phyloP scores from a whole-genome alignment of 2,113 vertebrate species.

The Caloenas nicobarica region DNA sequence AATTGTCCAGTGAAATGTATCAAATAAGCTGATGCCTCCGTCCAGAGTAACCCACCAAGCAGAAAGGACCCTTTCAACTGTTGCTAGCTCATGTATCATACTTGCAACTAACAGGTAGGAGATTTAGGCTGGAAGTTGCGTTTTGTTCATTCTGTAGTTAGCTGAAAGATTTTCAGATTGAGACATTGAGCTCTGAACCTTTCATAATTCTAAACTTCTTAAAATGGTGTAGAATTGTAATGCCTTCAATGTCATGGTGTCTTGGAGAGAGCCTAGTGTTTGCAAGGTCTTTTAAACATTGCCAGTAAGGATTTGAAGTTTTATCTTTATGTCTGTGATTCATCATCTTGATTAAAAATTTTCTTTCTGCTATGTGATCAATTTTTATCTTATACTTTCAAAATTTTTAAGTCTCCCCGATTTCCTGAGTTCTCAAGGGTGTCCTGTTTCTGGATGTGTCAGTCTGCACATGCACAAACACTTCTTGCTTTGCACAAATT shows the following conservation, averaged over 20 bases:
- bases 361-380: background rate
- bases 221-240: background rate
- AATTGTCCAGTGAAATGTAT: background rate
- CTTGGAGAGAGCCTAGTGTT: background rate
- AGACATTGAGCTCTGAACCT: background rate
- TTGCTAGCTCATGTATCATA: background rate
- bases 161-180: background rate
- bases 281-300: background rate
- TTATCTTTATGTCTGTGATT: background rate
- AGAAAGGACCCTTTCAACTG: background rate
- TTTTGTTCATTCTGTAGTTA: background rate
- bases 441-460: background rate
- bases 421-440: background rate
- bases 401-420: background rate
- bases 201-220: background rate
- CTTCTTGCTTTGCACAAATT: background rate
- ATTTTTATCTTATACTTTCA: background rate
- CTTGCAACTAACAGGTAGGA: background rate
- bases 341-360: background rate
- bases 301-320: background rate
- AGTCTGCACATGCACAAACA: background rate
- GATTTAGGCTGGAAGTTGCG: fast-evolving
- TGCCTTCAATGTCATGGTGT: fast-evolving
- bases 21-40: background rate
- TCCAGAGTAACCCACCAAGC: background rate